These are phyloP conservation scores for Planococcus citri DNA, from an alignment of 1,140 invertebrate genomes.

Conservation along the genomic window DNA sequence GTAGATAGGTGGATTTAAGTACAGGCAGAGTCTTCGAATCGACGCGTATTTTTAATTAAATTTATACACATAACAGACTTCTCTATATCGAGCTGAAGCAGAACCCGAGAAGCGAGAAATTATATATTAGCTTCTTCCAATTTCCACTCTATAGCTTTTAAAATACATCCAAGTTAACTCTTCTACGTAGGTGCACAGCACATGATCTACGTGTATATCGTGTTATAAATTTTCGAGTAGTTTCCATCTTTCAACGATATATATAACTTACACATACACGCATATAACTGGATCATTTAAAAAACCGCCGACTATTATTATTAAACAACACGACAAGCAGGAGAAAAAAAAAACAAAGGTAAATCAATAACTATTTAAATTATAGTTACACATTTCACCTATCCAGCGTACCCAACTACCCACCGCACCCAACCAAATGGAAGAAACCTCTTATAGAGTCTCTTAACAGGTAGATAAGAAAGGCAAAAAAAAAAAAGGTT, in stretches of 20 bases:
- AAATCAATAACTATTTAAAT: slow-evolving; percentile 5
- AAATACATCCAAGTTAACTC: no score
- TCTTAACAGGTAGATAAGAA: neutral
- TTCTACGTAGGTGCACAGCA: no score
- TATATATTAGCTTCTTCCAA: neutral
- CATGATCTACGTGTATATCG: no score
- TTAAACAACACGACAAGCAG: neutral
- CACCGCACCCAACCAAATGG: neutral
- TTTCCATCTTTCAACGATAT: no score
- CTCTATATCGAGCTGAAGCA: no score
- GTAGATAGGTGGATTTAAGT: no score
- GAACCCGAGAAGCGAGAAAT: neutral
- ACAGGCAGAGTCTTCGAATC: no score
- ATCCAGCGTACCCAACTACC: neutral
- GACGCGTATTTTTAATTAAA: slow-evolving; percentile 1
- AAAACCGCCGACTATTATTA: neutral
- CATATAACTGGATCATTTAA: neutral
- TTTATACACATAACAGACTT: no score
- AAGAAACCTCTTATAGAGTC: neutral
- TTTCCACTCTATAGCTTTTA: no score
- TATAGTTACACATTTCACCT: neutral
- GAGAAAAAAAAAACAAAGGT: neutral
- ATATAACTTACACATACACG: no score
- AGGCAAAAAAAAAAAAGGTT: neutral
- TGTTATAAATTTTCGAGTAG: no score